Conservation (phyloP, 1,140 invertebrate genomes). For the Ostrea edulis region DNA sequence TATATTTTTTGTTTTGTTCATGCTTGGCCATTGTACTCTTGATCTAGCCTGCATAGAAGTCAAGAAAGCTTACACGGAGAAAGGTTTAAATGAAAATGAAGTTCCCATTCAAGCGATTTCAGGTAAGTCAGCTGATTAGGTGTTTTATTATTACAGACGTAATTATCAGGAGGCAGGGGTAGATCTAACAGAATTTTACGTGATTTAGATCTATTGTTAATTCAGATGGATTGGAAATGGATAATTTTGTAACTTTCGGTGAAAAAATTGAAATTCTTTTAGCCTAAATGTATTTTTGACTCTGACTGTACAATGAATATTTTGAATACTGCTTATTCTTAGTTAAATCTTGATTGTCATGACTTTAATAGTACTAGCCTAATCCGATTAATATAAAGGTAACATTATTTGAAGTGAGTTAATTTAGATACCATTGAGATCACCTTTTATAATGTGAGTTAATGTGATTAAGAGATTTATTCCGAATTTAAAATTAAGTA, state of each 20-base stretch:
- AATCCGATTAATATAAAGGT: not conserved
- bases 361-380: not conserved
- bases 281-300: no score
- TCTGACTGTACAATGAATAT: no score
- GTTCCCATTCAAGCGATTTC: slow-evolving; percentile 63
- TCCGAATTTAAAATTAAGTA: not conserved
- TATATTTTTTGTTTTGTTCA: slow-evolving; percentile 50
- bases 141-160: not conserved
- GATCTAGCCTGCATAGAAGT: slow-evolving; percentile 67
- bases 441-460: not conserved
- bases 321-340: no score
- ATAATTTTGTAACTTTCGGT: no score
- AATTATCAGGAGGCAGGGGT: no score
- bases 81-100: slow-evolving; percentile 64
- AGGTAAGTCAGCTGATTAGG: slow-evolving; percentile 51
- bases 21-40: slow-evolving; percentile 46
- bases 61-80: slow-evolving; percentile 63
- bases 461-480: slow-evolving; percentile 20
- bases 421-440: not conserved
- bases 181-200: not conserved
- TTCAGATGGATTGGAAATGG: no score
- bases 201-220: no score
- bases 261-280: no score
- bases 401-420: not conserved
- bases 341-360: not conserved